phyloP scores from a whole-genome alignment of 2,113 vertebrate species.

The Psephotus haematonotus region DNA sequence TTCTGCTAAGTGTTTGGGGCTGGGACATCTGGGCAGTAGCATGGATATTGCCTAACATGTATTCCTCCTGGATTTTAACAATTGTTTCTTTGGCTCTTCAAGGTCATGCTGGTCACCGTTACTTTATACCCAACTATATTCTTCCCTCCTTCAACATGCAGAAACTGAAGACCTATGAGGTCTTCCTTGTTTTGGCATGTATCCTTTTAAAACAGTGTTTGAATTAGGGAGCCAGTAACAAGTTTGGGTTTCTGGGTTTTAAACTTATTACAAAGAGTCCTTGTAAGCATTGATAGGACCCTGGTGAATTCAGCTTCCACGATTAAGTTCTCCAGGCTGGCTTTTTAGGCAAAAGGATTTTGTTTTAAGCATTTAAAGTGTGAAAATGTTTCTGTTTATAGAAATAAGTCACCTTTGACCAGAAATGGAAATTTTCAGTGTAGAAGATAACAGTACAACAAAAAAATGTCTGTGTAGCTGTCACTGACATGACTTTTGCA shows the following conservation, averaged over 20 bases:
- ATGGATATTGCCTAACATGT: rapidly evolving
- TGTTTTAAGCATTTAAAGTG: constrained; percentile 32
- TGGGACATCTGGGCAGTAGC: neutral
- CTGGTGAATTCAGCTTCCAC: neutral
- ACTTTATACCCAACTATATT: neutral
- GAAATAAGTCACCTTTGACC: constrained; percentile 42
- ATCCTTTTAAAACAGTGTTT: neutral
- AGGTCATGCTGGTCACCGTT: neutral
- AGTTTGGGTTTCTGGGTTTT: neutral
- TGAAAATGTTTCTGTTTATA: constrained; percentile 60
- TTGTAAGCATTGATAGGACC: neutral
- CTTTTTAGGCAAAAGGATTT: constrained; percentile 15
- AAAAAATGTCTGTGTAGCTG: neutral
- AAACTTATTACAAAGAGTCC: neutral
- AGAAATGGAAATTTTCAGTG: constrained; percentile 12
- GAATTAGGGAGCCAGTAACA: neutral
- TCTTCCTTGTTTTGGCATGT: neutral
- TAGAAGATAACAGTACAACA: neutral
- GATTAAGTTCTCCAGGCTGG: neutral
- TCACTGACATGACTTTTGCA: neutral
- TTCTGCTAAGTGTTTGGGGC: constrained; percentile 43
- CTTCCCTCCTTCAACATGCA: neutral
- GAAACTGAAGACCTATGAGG: neutral
- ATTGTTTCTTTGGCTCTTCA: neutral
- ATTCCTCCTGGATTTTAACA: neutral